These are phyloP conservation scores for Pitta sordida DNA, from an alignment of 2,113 vertebrate species.

Conservation along the genomic window DNA sequence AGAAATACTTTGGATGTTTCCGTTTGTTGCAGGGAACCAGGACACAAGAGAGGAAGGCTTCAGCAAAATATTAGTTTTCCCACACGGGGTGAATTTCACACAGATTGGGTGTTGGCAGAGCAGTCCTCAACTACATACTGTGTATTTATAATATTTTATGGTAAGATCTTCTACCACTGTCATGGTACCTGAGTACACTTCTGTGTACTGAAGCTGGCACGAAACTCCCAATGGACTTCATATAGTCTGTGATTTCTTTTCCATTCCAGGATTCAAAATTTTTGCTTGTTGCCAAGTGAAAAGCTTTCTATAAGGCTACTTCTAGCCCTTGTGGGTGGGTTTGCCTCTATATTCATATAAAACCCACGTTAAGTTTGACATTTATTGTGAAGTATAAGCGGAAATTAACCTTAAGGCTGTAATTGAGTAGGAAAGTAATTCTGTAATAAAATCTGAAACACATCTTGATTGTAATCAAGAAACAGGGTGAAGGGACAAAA, in stretches of 20 bases:
- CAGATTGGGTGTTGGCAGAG: background rate
- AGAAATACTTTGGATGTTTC: background rate
- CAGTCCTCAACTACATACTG: background rate
- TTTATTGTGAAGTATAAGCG: background rate
- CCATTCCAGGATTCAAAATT: background rate
- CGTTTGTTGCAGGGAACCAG: accelerated
- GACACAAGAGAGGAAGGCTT: accelerated
- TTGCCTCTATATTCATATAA: background rate
- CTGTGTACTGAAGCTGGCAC: background rate
- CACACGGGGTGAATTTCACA: background rate
- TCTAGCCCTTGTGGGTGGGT: background rate
- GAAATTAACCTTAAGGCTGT: constrained; percentile 44
- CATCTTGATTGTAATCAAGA: constrained; percentile 65
- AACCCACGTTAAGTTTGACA: constrained; percentile 4
- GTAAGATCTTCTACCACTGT: background rate
- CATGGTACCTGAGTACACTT: background rate
- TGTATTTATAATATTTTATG: background rate
- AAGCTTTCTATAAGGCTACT: background rate
- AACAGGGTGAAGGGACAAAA: accelerated
- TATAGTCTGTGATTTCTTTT: background rate
- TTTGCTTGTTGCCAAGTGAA: background rate
- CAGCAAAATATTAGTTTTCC: background rate
- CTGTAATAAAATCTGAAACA: constrained; percentile 30
- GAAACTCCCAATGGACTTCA: background rate
- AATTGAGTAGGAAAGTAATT: constrained; percentile 54